phyloP scores from a whole-genome alignment of 2,113 vertebrate genomes.

The Chauna torquata region DNA sequence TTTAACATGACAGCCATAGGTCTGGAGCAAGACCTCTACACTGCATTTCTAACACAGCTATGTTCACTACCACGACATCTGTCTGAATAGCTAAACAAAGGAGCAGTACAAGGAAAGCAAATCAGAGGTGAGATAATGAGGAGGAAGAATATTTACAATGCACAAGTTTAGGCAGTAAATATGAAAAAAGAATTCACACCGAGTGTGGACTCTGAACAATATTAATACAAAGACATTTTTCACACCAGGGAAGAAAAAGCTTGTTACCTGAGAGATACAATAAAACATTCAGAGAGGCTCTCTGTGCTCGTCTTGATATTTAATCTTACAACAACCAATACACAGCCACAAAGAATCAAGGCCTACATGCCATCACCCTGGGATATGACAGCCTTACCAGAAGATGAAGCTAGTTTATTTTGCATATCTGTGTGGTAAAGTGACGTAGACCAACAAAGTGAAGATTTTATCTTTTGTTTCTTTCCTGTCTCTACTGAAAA shows the following conservation, averaged over 20 bases:
- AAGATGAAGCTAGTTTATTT: not conserved
- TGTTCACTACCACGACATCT: not conserved
- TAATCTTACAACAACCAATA: not conserved
- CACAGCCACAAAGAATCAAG: not conserved
- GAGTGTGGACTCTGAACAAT: not conserved
- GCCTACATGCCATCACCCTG: not conserved
- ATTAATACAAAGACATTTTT: conserved; percentile 12
- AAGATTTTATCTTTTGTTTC: not conserved
- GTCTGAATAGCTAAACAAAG: not conserved
- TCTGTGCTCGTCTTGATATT: not conserved
- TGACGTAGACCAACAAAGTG: not conserved
- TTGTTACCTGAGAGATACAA: conserved; percentile 6
- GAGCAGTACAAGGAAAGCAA: not conserved
- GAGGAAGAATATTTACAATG: not conserved
- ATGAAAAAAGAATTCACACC: not conserved
- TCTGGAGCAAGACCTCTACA: not conserved
- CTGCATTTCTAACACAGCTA: not conserved
- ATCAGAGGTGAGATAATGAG: not conserved
- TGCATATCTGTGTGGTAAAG: not conserved
- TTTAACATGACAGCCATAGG: not conserved
- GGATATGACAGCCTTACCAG: not conserved
- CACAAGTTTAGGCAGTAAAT: not conserved
- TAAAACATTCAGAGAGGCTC: conserved; percentile 15
- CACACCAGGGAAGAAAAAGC: conserved; percentile 11
- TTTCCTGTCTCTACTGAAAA: not conserved